Base-by-base conservation (phyloP, 2,888 invertebrate species). In the Calameuta filiformis region DNA sequence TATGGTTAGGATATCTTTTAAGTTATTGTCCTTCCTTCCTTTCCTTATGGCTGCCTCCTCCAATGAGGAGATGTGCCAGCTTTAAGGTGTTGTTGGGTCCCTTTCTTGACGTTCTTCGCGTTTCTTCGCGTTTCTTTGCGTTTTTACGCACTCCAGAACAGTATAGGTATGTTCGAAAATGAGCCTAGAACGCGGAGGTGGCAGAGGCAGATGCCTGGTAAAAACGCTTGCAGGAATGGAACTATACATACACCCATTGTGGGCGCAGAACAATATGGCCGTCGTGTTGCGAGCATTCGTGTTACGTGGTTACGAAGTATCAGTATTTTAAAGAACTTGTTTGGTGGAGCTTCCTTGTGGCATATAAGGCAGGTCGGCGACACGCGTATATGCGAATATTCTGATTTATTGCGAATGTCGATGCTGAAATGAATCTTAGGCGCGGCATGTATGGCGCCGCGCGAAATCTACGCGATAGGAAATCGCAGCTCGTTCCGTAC, bases 351-450 rank as follows among this genome's bases (percentile, higher is more conserved):
- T 56, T 56, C 56, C 9, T 56, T 56, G 56, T 56, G 56, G 9
- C 6, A 56, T 56, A 56, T 56, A 56, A 56, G 23, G 23, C 15
- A 23, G 23, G 9, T 56, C 9, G 56, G 6, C 2, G 56, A 56
- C 15, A 40, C 40, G 40, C 15, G 40, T 40, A 40, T 23, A 56
- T 15, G 9, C 9, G 56, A 56, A 56, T 56, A 15, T 56, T 56
- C 6, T 56, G 23, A 56, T 56, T 23, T 56, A 23, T 56, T 79
- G 73, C 83, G 81, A 76, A 74, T 33, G 31, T 84, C 82, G 76
- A 90, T 90, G 89, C 87, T 89, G 90, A 89, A 86, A 91, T 91
- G 91, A 90, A 85, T 85, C 87, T 85, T 78, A 86, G 89, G 87
- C 85, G 87, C 87, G 89, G 89, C 85, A 91, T 89, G 87, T 85